Base-by-base conservation (phyloP, 1,140 invertebrate genomes). In the Drosophila nasuta region DNA sequence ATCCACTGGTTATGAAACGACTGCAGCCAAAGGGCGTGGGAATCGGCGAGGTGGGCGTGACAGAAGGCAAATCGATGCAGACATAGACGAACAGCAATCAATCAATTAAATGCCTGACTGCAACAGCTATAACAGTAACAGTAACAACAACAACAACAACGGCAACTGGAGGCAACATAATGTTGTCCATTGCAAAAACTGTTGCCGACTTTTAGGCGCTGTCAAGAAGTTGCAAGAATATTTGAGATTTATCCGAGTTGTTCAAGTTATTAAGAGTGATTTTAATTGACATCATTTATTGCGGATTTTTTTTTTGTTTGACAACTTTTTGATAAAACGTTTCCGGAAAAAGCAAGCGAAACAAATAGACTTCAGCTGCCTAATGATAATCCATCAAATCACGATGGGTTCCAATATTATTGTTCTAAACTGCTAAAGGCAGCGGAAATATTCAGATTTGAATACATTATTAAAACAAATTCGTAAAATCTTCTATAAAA, bases 81-180 rank as follows among this genome's bases (percentile, higher is more conserved):
- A 83, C 83, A 88, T 78, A 87, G 83, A 88, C 83, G 83, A 82
- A 68, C 77, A 88, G 82, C 83, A 85, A 88, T 88, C 83, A 88
- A 88, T 88, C 83, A 88, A 88, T 88, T 88, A 88, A 88, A 89
- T 81, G 85, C 68, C 65, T 60, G 66, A 81, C 71, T 88, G 85
- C 81, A 89, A 38, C 59, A 58, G 10, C 52, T 54, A 35, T 30
- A 45, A 17, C 35, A 59, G 20, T 17, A 25, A 25, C 20, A 3
- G 20, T 25, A 25, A 25, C 35, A 38, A 38, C 8, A 67, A 38
- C 48, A 62, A 57, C 60, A 71, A 48, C 56, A 70, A 51, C 52
- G 49, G 8, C 63, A 38, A 59, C 56, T 43, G 48, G 30, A n/a
- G 11, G 20, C 49, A 54, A 64, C 41, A 79, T 65, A 65, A 73